A percentile compares a stretch with the other conserved stretches of the same genome.
Conservation (phyloP, 2,888 invertebrate species). For the Belgica antarctica region DNA sequence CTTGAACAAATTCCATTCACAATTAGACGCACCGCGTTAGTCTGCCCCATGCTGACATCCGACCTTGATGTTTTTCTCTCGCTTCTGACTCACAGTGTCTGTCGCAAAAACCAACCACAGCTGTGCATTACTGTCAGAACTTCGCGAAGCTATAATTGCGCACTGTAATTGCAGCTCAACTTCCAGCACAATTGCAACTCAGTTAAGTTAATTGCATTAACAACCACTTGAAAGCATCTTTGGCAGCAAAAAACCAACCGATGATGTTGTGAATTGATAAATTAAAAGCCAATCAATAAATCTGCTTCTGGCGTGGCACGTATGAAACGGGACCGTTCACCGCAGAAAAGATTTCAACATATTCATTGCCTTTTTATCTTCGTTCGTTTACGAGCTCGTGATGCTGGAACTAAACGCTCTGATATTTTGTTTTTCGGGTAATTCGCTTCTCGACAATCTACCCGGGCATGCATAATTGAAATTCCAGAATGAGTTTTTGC, state of each 20-base stretch:
- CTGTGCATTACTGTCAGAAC: no score
- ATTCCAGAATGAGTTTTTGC: background rate
- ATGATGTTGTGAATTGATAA: constrained; percentile 32
- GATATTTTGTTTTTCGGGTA: background rate
- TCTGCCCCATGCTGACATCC: no score
- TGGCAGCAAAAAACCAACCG: background rate
- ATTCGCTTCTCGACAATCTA: constrained; percentile 1
- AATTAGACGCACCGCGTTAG: no score
- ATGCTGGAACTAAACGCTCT: constrained; percentile 23
- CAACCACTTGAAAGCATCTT: no score
- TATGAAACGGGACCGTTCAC: constrained; percentile 1
- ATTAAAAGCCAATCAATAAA: constrained; percentile 32
- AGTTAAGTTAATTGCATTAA: no score
- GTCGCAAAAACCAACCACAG: no score
- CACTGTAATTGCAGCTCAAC: constrained; percentile 40
- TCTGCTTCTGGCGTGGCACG: constrained; percentile 33
- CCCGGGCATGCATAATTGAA: constrained; percentile 10
- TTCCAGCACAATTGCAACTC: no score
- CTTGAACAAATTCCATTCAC: no score
- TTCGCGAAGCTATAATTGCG: no score
- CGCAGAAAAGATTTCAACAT: background rate
- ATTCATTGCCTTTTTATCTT: constrained; percentile 26
- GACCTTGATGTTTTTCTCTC: no score
- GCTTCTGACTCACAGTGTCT: no score
- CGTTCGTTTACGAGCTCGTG: background rate